A percentile compares a stretch with the other conserved stretches of the same genome.
Conservation (phyloP, 2,888 invertebrate genomes). For the Hanleya hanleyi region DNA sequence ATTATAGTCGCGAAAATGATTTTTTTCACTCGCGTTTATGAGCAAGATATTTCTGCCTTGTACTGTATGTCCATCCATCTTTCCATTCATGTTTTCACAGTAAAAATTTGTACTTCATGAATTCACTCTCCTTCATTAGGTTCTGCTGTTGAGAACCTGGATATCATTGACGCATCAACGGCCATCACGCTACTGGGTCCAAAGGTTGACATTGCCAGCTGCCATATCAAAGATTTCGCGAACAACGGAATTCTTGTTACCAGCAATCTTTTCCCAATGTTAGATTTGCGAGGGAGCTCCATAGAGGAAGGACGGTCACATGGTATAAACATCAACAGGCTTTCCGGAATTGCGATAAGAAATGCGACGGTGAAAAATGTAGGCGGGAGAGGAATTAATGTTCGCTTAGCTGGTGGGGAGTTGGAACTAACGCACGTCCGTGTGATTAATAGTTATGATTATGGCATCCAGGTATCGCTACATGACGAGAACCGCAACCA, state of each 20-base stretch:
- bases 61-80: too few relatives aligned
- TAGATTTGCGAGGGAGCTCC: neutral
- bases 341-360: neutral
- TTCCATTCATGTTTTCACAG: too few relatives aligned
- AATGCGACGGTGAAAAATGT: neutral
- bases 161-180: neutral
- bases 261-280: neutral
- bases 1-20: too few relatives aligned
- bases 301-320: neutral
- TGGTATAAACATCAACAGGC: neutral
- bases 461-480: neutral
- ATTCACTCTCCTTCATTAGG: too few relatives aligned
- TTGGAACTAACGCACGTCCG: neutral
- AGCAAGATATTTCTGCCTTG: too few relatives aligned
- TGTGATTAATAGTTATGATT: neutral
- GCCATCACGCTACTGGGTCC: neutral
- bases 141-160: neutral
- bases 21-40: too few relatives aligned
- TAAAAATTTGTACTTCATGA: too few relatives aligned
- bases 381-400: neutral
- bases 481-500: neutral
- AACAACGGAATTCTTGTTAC: neutral
- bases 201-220: neutral
- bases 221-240: neutral
- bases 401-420: neutral